A percentile compares a stretch with the other conserved stretches of the same genome.
phyloP scores from a whole-genome alignment of 2,113 vertebrate genomes.

The Alexandromys fortis region DNA sequence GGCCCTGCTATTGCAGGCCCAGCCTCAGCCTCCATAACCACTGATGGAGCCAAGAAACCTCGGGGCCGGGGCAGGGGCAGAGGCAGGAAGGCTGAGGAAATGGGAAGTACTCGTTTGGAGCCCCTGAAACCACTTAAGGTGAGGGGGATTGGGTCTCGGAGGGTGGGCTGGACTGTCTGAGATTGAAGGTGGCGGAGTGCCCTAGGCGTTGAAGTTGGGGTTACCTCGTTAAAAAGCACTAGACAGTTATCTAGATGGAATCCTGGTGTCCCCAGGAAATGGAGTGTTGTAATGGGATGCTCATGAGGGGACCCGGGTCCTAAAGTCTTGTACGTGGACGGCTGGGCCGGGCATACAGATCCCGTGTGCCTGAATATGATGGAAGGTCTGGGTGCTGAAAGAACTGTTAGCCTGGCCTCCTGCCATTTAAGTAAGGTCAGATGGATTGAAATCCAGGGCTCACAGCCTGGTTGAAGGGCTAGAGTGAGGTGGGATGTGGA shows the following conservation, averaged over 20 bases:
- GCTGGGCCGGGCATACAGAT: rapidly evolving
- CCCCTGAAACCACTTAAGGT: conserved; percentile 86
- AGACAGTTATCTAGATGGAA: no score
- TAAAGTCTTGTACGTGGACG: not conserved
- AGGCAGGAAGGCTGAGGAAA: conserved; percentile 79
- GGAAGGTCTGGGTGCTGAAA: not conserved
- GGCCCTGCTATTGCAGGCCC: conserved; percentile 83
- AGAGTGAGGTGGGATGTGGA: not conserved
- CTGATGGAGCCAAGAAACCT: conserved; percentile 82
- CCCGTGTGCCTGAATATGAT: no score
- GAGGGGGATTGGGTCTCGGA: conserved; percentile 57
- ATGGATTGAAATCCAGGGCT: not conserved
- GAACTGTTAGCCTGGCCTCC: not conserved
- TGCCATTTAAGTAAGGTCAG: not conserved
- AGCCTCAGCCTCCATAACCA: not conserved
- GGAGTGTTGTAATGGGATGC: not conserved
- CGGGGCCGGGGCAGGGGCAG: conserved; percentile 78
- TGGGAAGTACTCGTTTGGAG: conserved; percentile 73
- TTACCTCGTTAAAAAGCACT: not conserved
- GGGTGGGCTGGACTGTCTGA: not conserved
- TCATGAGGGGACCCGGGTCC: not conserved
- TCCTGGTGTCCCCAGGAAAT: rapidly evolving
- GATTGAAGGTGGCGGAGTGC: not conserved
- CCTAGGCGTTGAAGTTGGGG: not conserved
- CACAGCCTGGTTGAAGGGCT: not conserved